A percentile compares a stretch with the other conserved stretches of the same genome.
Conservation (phyloP, 2,888 invertebrate genomes). For the Diarsia mendica region DNA sequence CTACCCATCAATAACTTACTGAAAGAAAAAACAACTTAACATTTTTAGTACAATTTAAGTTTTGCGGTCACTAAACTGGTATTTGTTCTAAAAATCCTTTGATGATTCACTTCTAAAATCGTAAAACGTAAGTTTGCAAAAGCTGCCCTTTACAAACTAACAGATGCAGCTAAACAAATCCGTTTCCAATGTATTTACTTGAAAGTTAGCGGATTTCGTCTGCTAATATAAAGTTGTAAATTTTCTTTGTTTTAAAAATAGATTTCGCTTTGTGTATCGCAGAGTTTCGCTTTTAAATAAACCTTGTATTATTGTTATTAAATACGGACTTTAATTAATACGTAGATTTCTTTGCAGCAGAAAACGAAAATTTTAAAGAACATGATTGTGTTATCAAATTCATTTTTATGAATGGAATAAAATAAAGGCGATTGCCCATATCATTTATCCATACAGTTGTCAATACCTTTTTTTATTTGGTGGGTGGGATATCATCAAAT, state of each 20-base stretch:
- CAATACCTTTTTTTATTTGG: too few relatives aligned
- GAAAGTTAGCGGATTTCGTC: not conserved
- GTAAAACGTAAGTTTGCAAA: constrained; percentile 15
- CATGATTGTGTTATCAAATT: too few relatives aligned
- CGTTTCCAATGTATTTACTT: constrained; percentile 8
- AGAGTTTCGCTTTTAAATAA: not conserved
- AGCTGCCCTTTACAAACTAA: not conserved
- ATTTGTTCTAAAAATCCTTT: constrained; percentile 4
- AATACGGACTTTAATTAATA: not conserved
- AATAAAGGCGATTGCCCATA: not conserved
- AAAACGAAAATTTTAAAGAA: not conserved
- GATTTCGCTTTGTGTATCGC: constrained; percentile 24
- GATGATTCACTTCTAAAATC: not conserved
- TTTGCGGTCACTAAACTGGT: not conserved
- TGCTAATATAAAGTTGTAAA: constrained; percentile 29
- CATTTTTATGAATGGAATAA: too few relatives aligned
- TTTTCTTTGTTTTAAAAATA: constrained; percentile 43
- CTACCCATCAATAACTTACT: not conserved
- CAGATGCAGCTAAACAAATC: constrained; percentile 3
- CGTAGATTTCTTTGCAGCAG: not conserved
- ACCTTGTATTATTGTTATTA: not conserved
- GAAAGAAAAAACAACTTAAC: not conserved
- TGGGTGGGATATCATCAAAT: too few relatives aligned
- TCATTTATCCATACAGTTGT: not conserved
- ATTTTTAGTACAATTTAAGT: constrained; percentile 10